Base-by-base conservation (phyloP, 2,797 vertebrate species). In the Smutsia temminckii region DNA sequence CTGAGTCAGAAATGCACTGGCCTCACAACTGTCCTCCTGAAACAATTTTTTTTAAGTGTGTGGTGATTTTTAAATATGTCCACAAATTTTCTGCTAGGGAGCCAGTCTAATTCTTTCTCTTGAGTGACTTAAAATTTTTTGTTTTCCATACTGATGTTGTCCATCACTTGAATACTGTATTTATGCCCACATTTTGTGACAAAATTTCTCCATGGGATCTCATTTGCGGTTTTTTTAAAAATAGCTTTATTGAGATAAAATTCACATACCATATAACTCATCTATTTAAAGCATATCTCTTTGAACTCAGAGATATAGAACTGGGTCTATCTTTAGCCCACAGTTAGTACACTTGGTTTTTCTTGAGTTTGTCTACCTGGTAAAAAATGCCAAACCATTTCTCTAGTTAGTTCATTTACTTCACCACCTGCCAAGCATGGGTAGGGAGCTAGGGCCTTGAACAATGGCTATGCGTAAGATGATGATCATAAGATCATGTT, bases 1-100 rank as follows among this genome's bases (percentile, higher is more conserved):
- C 0, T 83, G 75, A 90, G 57, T 72, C 81, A 78, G 61, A 92
- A 77, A n/a, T 66, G 9, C 34, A 85, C n/a, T 81, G 89, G 51
- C 63, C 64, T 86, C 85, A 77, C 23, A 84, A 88, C 40, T 92
- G 69, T 84, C 40, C 63, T 79, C 83, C 92, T 92, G 49, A 92
- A 90, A 96, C 49, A 93, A 83, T 23, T 46, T 46, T 46, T 46
- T 46, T 46, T 46, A 46, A 46, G 2, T 29, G 14, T 66, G 18
- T 69, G 68, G 79, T 40, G 23, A 37, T 75, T 95, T 85, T 85
- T 57, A 89, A 78, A 46, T 57, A 84, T 18, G 27, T 42, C 20
- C 20, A 87, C 18, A 85, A 9, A 5, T 32, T 57, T 57, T 95
- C 75, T 89, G 25, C 57, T 34, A 69, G 37, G 51, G 8, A 85